A percentile compares a stretch with the other conserved stretches of the same genome.
phyloP scores from a whole-genome alignment of 2,797 vertebrate genomes.

The Typhlichthys subterraneus region DNA sequence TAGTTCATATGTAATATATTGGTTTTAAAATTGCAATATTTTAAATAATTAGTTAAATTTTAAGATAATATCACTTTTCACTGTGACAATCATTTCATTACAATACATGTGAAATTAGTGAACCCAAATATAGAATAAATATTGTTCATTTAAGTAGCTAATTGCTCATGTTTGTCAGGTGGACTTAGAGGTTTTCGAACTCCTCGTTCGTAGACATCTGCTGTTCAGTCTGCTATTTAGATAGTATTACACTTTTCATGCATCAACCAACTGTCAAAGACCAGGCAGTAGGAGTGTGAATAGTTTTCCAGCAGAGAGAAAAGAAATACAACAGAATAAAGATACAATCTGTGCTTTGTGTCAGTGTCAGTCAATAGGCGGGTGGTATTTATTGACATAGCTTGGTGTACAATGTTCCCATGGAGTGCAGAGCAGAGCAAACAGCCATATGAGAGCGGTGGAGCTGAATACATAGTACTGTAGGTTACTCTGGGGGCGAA shows the following conservation, averaged over 20 bases:
- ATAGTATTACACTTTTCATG: conserved; percentile 18
- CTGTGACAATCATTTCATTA: no score
- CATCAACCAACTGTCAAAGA: conserved; percentile 43
- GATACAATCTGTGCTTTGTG: conserved; percentile 50
- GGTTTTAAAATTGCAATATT: no score
- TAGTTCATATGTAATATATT: no score
- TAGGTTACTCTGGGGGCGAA: conserved; percentile 50
- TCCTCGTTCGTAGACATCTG: conserved; percentile 29
- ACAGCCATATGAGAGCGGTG: conserved; percentile 23
- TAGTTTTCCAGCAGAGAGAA: conserved; percentile 30
- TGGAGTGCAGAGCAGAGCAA: conserved; percentile 36
- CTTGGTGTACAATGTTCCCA: conserved; percentile 37
- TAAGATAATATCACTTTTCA: no score
- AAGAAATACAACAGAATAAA: conserved; percentile 19
- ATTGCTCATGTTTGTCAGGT: no score
- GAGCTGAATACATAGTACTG: conserved; percentile 15
- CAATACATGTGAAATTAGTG: no score
- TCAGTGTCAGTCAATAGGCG: conserved; percentile 26
- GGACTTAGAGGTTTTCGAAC: no score
- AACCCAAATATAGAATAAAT: no score
- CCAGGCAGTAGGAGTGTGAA: conserved; percentile 42
- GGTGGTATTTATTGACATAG: conserved; percentile 52
- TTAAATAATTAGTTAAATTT: no score
- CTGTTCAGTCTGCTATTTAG: conserved; percentile 33
- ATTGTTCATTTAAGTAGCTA: no score